Base-by-base conservation (phyloP, 2,888 invertebrate species). In the Drosophila niveifrons region DNA sequence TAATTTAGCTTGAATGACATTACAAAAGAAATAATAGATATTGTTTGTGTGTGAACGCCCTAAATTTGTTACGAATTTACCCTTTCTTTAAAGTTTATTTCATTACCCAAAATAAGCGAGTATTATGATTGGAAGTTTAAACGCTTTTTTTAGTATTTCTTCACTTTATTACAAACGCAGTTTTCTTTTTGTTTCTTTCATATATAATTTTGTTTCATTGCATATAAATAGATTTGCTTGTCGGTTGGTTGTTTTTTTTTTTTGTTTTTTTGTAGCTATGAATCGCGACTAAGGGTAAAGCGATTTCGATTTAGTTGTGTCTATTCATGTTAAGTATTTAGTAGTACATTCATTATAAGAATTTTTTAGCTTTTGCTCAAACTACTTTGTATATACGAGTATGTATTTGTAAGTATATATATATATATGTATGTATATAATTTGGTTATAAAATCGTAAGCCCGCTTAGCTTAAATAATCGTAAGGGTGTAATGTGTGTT, bases 81-180 rank as follows among this genome's bases (percentile, higher is more conserved):
- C 36, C 0, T 36, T n/a, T 6, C n/a, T 36, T 36, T n/a, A 36
- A 36, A 11, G 4, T 36, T n/a, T 36, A 11, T 6, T 6, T 36
- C 36, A n/a, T 15, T 11, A 15, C 9, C 43, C 43, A 29, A 15
- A 11, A 53, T 8, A 2, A 11, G 28, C 11, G 3, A 55, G 9
- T n/a, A 29, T 53, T 55, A n/a, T 29, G 9, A 6, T 41, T 47
- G 47, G n/a, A 52, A 29, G 10, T 39, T 43, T 6, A 23, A 51
- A 13, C 11, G 0, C 9, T 17, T 41, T 28, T 48, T 15, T 56
- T 81, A 72, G 68, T 85, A 73, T 68, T 68, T 81, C 39, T 79
- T 87, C 51, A 64, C 59, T 82, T 82, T 82, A 82, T 88, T 82
- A 82, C 80, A 86, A 88, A 83, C 80, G 75, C 72, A 63, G 11